These are phyloP conservation scores for Atta colombica DNA, from an alignment of 1,140 invertebrate genomes.

Conservation along the genomic window DNA sequence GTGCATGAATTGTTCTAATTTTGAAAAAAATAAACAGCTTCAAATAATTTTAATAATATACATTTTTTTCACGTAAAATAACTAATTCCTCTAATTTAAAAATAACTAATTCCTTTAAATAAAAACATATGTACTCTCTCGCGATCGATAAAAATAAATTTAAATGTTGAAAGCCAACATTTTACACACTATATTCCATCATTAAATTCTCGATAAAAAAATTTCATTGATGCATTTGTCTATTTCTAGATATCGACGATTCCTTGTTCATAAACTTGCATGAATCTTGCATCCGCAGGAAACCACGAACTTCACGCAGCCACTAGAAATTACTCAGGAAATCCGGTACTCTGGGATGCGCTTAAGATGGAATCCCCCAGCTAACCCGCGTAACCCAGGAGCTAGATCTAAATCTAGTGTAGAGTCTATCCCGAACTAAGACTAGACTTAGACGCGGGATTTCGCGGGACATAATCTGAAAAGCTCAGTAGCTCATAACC, in stretches of 20 bases:
- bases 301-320: slow-evolving; percentile 29
- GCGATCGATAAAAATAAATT: not conserved
- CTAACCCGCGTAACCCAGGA: not conserved
- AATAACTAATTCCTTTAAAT: not conserved
- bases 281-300: not conserved
- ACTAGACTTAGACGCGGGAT: slow-evolving; percentile 56
- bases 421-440: slow-evolving; percentile 37
- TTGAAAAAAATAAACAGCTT: not conserved
- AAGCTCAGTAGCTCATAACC: slow-evolving; percentile 58
- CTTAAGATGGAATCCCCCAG: slow-evolving; percentile 47
- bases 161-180: not conserved
- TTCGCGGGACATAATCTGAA: slow-evolving; percentile 53
- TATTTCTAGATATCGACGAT: not conserved
- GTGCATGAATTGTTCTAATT: not conserved
- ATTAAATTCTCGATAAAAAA: not conserved
- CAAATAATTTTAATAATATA: not conserved
- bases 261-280: not conserved
- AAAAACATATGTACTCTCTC: too few species aligned
- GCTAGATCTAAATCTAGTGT: slow-evolving; percentile 39
- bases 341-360: slow-evolving; percentile 35
- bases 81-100: not conserved
- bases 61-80: not conserved
- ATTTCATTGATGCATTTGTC: not conserved
- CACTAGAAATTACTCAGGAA: slow-evolving; percentile 48
- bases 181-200: not conserved